Base-by-base conservation (phyloP, 30 jellyfish, hydroid and myxozoan species). In the Pelagia noctiluca region DNA sequence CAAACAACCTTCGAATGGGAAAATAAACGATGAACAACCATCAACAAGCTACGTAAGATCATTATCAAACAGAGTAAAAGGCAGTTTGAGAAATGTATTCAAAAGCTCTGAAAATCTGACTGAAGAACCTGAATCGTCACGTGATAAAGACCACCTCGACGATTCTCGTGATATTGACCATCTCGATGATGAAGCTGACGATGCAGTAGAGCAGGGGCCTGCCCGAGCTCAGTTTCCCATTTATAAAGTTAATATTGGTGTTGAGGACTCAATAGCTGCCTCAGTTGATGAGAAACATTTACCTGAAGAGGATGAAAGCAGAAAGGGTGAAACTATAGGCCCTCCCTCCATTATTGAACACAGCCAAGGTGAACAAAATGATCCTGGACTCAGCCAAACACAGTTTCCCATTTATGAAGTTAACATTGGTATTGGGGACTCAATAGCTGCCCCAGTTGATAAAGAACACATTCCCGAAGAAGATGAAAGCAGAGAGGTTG, bases 291-390 rank as follows among this genome's bases (percentile, higher is more conserved):
- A 75, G 1, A 65, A 33, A 29, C 32, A 28, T 2, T 50, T 75
- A 10, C 0, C 68, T 12, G 87, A 75, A 28, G 87, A 75, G 30
- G 18, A 28, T 19, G 87, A 75, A 2, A 26, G 19, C 7, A 65
- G 63, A 18, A 68, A 47, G 12, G 76, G n/a, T n/a, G 57, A 42
- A 42, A 5, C 57, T 5, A 16, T 42, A 5, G 16, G 12, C 16
- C 12, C 57, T 52, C 2, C 26, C 16, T 3, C 28, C 16, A 52
- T 25, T 10, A 52, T 30, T 4, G 68, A 10, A 10, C 26, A 52
- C 26, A 52, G 68, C 7, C 28, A 52, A 3, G 68, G 26, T 19
- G 21, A 52, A 10, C 21, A 3, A 25, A 4, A 5, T 10, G 21
- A 8, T 8, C n/a, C n/a, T n/a, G n/a, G n/a, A n/a, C n/a, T n/a